These are phyloP conservation scores for Tursiops truncatus DNA, from an alignment of 2,113 vertebrate species.

Conservation along the genomic window DNA sequence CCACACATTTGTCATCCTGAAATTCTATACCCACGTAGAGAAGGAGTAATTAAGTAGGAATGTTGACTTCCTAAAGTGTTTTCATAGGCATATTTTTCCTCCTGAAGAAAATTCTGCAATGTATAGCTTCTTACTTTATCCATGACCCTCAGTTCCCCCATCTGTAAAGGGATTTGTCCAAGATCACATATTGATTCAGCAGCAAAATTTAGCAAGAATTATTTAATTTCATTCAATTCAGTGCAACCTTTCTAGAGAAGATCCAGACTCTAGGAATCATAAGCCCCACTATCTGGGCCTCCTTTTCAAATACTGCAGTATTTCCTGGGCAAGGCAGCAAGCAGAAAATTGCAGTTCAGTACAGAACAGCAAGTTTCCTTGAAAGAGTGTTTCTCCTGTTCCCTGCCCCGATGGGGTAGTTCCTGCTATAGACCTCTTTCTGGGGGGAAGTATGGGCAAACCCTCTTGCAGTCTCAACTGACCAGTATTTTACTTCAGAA, in stretches of 20 bases:
- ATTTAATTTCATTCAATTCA: background rate
- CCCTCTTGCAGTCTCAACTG: background rate
- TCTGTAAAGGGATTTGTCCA: background rate
- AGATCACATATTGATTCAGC: background rate
- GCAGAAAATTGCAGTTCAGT: background rate
- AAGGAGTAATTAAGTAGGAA: background rate
- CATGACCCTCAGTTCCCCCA: background rate
- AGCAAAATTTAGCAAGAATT: conserved; percentile 36
- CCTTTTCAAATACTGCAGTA: background rate
- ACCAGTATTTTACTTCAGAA: background rate
- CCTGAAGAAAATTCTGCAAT: background rate
- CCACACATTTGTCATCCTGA: background rate
- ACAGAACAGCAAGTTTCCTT: background rate
- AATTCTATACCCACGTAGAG: background rate
- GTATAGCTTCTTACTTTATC: background rate
- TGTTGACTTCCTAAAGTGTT: background rate
- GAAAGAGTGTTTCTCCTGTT: background rate
- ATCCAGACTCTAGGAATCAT: background rate
- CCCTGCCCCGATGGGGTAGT: background rate
- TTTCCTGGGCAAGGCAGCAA: background rate
- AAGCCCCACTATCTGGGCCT: background rate
- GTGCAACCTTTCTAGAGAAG: background rate
- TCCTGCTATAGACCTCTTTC: background rate
- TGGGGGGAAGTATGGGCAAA: background rate
- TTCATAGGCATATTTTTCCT: background rate